Conservation (phyloP, 2,113 vertebrate genomes). For the Erpornis zantholeuca region DNA sequence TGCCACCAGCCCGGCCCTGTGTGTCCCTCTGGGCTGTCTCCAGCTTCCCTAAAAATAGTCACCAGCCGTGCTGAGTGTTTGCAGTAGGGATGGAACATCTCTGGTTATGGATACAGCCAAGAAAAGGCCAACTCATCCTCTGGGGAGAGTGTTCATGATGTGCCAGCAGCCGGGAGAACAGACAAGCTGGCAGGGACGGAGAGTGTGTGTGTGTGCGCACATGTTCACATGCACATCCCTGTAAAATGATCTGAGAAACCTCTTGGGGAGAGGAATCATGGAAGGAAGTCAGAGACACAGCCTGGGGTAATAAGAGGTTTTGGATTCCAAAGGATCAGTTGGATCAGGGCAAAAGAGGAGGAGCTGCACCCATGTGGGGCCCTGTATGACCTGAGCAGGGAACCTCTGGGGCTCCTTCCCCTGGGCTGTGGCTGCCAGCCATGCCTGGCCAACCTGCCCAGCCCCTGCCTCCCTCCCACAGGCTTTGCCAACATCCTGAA, state of each 20-base stretch:
- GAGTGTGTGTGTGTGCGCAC: fast-evolving
- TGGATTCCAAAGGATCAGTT: neutral
- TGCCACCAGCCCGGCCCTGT: neutral
- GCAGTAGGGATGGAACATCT: neutral
- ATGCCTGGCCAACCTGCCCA: neutral
- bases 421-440: neutral
- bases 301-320: neutral
- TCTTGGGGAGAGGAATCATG: neutral
- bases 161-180: neutral
- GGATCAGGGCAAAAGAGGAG: neutral
- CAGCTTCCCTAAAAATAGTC: neutral
- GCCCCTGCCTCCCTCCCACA: conserved; percentile 37
- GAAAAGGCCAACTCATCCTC: neutral
- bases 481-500: conserved; percentile 94
- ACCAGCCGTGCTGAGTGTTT: neutral
- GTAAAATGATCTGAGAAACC: neutral
- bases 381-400: neutral
- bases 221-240: neutral
- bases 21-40: neutral
- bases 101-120: neutral
- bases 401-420: neutral
- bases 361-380: fast-evolving
- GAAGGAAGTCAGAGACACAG: neutral
- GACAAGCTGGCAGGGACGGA: neutral
- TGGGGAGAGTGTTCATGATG: neutral